A percentile compares a stretch with the other conserved stretches of the same genome.
Evolutionary conservation across 2,113 vertebrate species (phyloP).

Genomic region (Poecile atricapillus): DNA sequence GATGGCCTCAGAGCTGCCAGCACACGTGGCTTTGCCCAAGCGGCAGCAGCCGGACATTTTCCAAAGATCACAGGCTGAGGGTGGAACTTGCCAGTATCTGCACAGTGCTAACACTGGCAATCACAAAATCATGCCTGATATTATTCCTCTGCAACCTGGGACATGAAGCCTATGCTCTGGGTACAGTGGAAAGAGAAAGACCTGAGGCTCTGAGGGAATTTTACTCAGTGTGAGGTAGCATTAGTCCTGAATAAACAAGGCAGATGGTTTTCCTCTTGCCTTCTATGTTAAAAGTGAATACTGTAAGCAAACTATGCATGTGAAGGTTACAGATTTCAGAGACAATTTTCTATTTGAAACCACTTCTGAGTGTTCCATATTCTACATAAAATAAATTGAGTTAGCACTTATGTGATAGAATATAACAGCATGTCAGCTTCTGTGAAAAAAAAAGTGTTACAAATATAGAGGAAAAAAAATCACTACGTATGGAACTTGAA

Average conservation of each 20-base stretch:
- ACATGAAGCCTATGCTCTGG: background rate
- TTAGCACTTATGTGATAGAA: background rate
- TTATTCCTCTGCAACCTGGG: background rate
- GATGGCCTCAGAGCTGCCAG: background rate
- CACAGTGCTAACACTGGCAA: fast-evolving
- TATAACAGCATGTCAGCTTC: background rate
- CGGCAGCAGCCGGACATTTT: background rate
- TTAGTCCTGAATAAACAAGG: background rate
- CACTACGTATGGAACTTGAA: background rate
- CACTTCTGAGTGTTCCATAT: background rate
- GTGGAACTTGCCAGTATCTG: background rate
- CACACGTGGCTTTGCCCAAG: fast-evolving
- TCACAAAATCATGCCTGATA: background rate
- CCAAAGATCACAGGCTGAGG: background rate
- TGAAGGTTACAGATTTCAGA: background rate
- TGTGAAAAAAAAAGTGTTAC: background rate
- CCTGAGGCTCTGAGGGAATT: background rate
- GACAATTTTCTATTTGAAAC: background rate
- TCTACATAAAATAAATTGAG: background rate
- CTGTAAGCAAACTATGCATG: background rate
- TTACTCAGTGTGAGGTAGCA: background rate
- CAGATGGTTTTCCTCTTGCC: background rate
- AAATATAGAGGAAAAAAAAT: background rate
- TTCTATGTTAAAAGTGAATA: background rate
- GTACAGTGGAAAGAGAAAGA: background rate